These are phyloP conservation scores for Kryphioiulus occultus DNA, from an alignment of 2,888 invertebrate genomes.

Conservation along the genomic window DNA sequence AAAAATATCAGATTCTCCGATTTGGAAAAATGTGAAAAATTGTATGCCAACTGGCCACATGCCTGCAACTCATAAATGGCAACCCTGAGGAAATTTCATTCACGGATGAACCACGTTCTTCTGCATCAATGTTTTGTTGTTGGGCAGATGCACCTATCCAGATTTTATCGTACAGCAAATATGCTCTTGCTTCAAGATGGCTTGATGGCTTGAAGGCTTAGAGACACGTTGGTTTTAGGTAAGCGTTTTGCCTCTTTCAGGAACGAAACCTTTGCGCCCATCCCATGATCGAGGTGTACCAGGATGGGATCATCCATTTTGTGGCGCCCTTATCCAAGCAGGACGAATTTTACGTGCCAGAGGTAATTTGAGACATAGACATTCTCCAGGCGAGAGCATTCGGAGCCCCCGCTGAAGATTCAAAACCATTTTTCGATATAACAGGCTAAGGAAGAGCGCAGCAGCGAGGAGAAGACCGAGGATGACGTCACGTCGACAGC, in stretches of 20 bases:
- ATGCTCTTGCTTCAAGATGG: too few relatives aligned
- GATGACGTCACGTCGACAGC: neutral
- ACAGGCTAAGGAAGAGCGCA: conserved; percentile 51
- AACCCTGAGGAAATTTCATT: too few relatives aligned
- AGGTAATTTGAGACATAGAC: conserved; percentile 56
- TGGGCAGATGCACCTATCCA: too few relatives aligned
- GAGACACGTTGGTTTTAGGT: neutral
- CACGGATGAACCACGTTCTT: too few relatives aligned
- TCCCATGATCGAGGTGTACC: conserved; percentile 65
- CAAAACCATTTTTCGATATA: neutral
- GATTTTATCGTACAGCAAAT: too few relatives aligned
- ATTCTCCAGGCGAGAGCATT: neutral
- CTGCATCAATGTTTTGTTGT: too few relatives aligned
- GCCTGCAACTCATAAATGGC: too few relatives aligned
- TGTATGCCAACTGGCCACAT: too few relatives aligned
- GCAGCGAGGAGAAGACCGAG: conserved; percentile 48
- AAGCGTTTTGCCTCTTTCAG: conserved; percentile 53
- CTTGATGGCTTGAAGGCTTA: too few relatives aligned
- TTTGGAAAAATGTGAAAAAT: too few relatives aligned
- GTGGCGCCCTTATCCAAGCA: conserved; percentile 64
- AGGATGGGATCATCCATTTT: conserved; percentile 61
- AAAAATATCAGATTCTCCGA: too few relatives aligned
- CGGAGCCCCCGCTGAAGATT: neutral
- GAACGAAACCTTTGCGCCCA: conserved; percentile 62
- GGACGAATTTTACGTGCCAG: conserved; percentile 64